A percentile compares a stretch with the other conserved stretches of the same genome.
Conservation (phyloP, 2,113 vertebrate genomes). For the Cynoglossus semilaevis region DNA sequence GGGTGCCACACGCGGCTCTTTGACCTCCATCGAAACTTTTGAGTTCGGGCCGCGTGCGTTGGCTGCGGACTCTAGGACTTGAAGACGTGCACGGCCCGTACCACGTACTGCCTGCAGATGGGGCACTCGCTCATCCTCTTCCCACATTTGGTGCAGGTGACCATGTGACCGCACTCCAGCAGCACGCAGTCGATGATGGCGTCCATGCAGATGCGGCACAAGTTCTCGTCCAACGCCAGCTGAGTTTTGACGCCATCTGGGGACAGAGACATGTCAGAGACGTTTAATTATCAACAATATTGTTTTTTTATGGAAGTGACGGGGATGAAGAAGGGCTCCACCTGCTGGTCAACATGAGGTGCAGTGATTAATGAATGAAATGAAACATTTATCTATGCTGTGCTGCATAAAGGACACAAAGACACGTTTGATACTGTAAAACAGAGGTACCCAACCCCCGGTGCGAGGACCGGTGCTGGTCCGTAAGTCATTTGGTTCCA, state of each 20-base stretch:
- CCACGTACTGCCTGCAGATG: slow-evolving; percentile 97
- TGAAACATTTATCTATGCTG: too few relatives aligned
- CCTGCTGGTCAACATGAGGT: background rate
- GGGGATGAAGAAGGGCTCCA: background rate
- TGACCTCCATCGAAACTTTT: too few relatives aligned
- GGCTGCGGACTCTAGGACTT: slow-evolving; percentile 80
- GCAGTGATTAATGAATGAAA: background rate
- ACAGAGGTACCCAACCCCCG: too few relatives aligned
- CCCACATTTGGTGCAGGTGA: slow-evolving; percentile 97
- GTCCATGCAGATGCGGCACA: slow-evolving; percentile 99
- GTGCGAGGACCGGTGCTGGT: too few relatives aligned
- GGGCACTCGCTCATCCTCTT: slow-evolving; percentile 98
- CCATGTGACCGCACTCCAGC: slow-evolving; percentile 98
- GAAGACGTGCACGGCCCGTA: slow-evolving; percentile 96
- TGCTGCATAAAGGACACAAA: too few relatives aligned
- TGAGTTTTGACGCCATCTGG: slow-evolving; percentile 85
- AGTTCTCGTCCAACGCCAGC: slow-evolving; percentile 85
- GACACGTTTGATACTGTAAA: too few relatives aligned
- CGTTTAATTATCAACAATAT: background rate
- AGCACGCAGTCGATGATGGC: slow-evolving; percentile 95
- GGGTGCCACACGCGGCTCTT: too few relatives aligned
- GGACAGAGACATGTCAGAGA: slow-evolving; percentile 6
- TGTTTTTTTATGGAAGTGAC: too few relatives aligned
- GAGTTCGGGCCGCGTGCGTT: background rate
- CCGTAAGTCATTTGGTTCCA: too few relatives aligned